phyloP scores from a whole-genome alignment of 1,140 invertebrate species.

The Micrasema minimum region DNA sequence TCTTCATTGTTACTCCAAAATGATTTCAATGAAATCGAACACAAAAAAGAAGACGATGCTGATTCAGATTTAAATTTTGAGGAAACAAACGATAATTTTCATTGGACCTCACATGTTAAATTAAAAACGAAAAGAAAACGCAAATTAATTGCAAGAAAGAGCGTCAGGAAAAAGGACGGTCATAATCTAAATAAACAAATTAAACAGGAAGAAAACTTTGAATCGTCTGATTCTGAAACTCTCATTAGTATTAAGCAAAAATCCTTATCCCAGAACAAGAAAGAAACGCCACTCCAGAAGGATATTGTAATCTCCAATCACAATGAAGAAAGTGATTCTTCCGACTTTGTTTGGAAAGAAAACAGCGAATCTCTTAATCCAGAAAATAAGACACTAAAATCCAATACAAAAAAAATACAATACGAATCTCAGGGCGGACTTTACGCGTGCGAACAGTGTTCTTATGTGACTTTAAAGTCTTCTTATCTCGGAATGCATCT shows the following conservation, averaged over 20 bases:
- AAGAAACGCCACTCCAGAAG: too few relatives aligned
- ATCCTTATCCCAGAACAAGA: too few relatives aligned
- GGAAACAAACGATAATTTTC: background rate
- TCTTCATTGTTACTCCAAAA: background rate
- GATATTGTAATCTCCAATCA: too few relatives aligned
- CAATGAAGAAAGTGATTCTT: too few relatives aligned
- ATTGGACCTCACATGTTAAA: too few relatives aligned
- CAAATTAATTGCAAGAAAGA: too few relatives aligned
- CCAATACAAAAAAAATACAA: background rate
- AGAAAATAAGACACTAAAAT: too few relatives aligned
- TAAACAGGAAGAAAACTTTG: background rate
- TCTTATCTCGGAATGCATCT: background rate
- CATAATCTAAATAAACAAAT: too few relatives aligned
- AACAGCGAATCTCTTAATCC: too few relatives aligned
- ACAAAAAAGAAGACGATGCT: background rate
- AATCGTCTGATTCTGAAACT: background rate
- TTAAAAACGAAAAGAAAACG: too few relatives aligned
- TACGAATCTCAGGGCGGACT: constrained; percentile 4
- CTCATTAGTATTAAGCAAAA: background rate
- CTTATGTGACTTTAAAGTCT: background rate
- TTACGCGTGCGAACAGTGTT: constrained; percentile 5
- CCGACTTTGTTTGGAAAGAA: too few relatives aligned
- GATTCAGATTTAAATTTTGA: constrained; percentile 15
- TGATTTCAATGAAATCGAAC: background rate
- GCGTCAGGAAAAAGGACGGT: too few relatives aligned